Evolutionary conservation across 2,888 invertebrate genomes (phyloP).

Genomic region (Elysia crispata): DNA sequence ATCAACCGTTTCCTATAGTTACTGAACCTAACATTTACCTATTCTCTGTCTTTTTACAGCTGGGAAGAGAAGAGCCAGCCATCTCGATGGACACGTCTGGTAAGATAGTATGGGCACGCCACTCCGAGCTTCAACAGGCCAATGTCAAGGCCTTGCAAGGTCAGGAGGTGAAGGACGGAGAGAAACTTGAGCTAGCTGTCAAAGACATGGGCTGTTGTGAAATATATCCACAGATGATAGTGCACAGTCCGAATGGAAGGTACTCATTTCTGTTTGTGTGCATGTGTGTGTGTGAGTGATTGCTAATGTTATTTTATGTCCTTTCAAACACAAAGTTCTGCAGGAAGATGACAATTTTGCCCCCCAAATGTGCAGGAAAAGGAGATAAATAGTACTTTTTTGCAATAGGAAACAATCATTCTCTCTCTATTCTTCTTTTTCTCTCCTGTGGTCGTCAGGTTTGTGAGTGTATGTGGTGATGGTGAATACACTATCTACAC

Average conservation of each 20-base stretch:
- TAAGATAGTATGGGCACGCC: constrained; percentile 99
- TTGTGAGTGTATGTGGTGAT: constrained; percentile 98
- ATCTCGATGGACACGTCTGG: constrained; percentile 99
- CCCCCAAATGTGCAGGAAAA: too few species aligned
- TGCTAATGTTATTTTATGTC: too few species aligned
- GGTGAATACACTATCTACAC: constrained; percentile 99
- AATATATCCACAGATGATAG: constrained; percentile 98
- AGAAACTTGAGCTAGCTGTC: constrained; percentile 93
- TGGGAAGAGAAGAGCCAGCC: constrained; percentile 98
- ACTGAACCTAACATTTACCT: not conserved
- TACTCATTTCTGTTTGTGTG: constrained; percentile 57
- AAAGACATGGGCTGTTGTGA: constrained; percentile 99
- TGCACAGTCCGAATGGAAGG: constrained; percentile 98
- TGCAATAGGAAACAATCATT: not conserved
- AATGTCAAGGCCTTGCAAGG: constrained; percentile 86
- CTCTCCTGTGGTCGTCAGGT: constrained; percentile 76
- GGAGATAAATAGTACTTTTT: too few species aligned
- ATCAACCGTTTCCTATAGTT: too few species aligned
- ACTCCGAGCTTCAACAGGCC: constrained; percentile 98
- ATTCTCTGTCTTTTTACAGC: constrained; percentile 21
- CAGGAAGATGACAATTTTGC: too few species aligned
- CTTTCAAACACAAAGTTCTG: too few species aligned
- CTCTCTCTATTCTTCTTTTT: not conserved
- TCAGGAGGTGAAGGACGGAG: constrained; percentile 89
- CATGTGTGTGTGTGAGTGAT: too few species aligned